A percentile compares a stretch with the other conserved stretches of the same genome.
Conservation (phyloP, 1,140 invertebrate species). For the Whitmania pigra region DNA sequence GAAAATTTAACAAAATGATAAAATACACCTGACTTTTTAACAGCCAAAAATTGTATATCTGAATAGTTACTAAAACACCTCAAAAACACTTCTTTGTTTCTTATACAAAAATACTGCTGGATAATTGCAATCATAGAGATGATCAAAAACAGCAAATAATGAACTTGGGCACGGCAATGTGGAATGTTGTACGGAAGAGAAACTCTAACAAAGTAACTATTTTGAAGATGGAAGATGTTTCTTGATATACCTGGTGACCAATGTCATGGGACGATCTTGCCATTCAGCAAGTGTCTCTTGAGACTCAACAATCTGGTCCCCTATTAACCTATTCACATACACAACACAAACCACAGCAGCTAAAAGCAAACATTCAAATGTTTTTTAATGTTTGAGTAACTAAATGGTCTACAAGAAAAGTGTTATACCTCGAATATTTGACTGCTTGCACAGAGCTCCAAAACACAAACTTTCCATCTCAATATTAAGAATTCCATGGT, state of each 20-base stretch:
- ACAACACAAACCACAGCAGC: conserved; percentile 85
- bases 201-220: too few relatives aligned
- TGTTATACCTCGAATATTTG: conserved; percentile 61
- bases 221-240: conserved; percentile 49
- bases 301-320: conserved; percentile 70
- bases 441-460: conserved; percentile 79
- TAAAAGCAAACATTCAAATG: conserved; percentile 25
- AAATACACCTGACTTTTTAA: too few relatives aligned
- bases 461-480: conserved; percentile 94
- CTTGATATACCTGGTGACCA: conserved; percentile 76
- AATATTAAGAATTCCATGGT: conserved; percentile 77
- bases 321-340: conserved; percentile 77
- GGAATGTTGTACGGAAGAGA: too few relatives aligned
- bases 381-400: neutral
- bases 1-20: too few relatives aligned
- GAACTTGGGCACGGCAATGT: too few relatives aligned
- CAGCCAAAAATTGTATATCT: too few relatives aligned
- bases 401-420: neutral
- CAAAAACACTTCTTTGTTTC: too few relatives aligned
- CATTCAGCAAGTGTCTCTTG: conserved; percentile 82
- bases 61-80: too few relatives aligned
- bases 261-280: conserved; percentile 75
- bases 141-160: too few relatives aligned
- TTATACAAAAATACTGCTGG: too few relatives aligned
- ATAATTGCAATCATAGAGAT: too few relatives aligned